phyloP scores from a whole-genome alignment of 2,888 invertebrate species.

The Phlogophora meticulosa region DNA sequence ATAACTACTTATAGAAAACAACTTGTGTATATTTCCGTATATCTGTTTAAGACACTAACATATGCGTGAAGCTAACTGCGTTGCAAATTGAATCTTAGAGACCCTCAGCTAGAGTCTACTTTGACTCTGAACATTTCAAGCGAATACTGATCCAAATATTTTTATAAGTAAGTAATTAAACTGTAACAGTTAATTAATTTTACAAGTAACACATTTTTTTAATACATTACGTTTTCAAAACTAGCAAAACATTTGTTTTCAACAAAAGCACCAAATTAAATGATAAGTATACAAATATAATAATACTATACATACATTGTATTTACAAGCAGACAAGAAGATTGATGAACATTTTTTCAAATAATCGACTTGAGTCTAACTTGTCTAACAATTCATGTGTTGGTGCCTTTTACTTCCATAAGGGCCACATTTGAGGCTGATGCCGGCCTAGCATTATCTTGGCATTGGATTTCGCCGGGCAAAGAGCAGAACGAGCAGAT shows the following conservation, averaged over 20 bases:
- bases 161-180: conserved; percentile 33
- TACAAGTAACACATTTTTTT: conserved; percentile 6
- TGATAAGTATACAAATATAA: conserved; percentile 20
- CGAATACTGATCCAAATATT: conserved; percentile 55
- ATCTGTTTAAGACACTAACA: conserved; percentile 59
- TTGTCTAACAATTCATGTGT: conserved; percentile 19
- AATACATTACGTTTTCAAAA: conserved; percentile 2
- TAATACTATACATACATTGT: conserved; percentile 15
- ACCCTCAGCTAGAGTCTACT: conserved; percentile 53
- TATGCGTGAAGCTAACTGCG: conserved; percentile 55
- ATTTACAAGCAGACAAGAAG: conserved; percentile 20
- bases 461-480: not conserved
- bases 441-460: not conserved
- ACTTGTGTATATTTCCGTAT: conserved; percentile 66
- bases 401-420: not conserved
- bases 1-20: conserved; percentile 63
- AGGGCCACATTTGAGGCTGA: not conserved
- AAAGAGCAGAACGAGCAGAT: not conserved
- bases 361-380: conserved; percentile 13
- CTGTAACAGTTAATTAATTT: not conserved
- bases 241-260: conserved; percentile 24
- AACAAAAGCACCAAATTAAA: conserved; percentile 41
- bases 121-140: conserved; percentile 54
- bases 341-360: conserved; percentile 7
- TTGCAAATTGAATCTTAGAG: conserved; percentile 62